Percentiles rank a stretch among this genome's conserved stretches.
These are phyloP conservation scores for Macropis europaea DNA, from an alignment of 2,888 invertebrate species.

Conservation along the genomic window DNA sequence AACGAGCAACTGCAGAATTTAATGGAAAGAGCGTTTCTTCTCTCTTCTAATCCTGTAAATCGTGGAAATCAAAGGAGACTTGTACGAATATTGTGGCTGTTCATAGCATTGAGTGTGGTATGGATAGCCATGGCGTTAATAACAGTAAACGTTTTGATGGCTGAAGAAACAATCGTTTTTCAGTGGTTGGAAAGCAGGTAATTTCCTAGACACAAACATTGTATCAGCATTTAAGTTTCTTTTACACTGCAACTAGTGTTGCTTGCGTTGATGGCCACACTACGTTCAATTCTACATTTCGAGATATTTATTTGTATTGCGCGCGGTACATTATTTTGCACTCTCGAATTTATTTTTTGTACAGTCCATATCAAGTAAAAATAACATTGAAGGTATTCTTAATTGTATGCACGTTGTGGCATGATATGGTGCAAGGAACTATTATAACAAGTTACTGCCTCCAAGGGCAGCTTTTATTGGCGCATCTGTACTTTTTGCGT, in stretches of 20 bases:
- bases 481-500: constrained; percentile 87
- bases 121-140: constrained; percentile 87
- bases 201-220: background rate
- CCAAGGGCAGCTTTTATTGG: constrained; percentile 89
- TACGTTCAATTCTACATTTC: background rate
- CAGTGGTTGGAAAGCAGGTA: constrained; percentile 85
- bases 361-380: constrained; percentile 81
- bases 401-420: constrained; percentile 86
- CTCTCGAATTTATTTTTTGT: constrained; percentile 58
- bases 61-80: constrained; percentile 85
- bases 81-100: constrained; percentile 87
- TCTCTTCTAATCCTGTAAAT: constrained; percentile 86
- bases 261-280: background rate
- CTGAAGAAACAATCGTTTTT: constrained; percentile 83
- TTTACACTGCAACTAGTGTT: background rate
- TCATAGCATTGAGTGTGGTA: constrained; percentile 85
- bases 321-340: constrained; percentile 20
- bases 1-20: constrained; percentile 91
- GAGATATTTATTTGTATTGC: background rate
- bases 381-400: constrained; percentile 83
- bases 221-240: background rate
- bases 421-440: constrained; percentile 91
- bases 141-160: constrained; percentile 85
- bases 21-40: constrained; percentile 90
- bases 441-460: constrained; percentile 91